Evolutionary conservation across 2,888 invertebrate genomes (phyloP).

Genomic region (Choreutis nemorana): DNA sequence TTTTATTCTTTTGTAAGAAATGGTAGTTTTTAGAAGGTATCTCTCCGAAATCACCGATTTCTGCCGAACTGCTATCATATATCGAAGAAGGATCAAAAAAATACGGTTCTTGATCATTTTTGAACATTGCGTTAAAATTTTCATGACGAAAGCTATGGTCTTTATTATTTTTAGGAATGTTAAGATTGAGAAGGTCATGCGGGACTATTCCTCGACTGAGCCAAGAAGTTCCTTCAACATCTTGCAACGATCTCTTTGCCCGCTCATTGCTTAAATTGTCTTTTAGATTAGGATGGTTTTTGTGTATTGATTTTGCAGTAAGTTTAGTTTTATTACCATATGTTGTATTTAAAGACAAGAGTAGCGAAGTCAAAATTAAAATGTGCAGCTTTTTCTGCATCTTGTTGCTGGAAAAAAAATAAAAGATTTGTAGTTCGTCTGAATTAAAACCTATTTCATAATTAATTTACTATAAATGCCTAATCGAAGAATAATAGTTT

Average conservation of each 20-base stretch:
- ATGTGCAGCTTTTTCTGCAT: conserved; percentile 32
- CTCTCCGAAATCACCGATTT: conserved; percentile 21
- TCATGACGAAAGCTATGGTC: conserved; percentile 15
- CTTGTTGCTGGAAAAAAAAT: conserved; percentile 29
- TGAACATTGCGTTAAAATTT: conserved; percentile 17
- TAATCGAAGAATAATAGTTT: no score
- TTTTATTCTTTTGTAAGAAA: conserved; percentile 10
- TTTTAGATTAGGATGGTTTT: conserved; percentile 20
- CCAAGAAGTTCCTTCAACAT: conserved; percentile 30
- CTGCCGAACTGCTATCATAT: conserved; percentile 28
- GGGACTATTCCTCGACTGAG: conserved; percentile 27
- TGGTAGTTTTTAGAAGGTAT: conserved; percentile 3
- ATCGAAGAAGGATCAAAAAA: conserved; percentile 51
- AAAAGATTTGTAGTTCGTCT: not conserved
- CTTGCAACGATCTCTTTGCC: conserved; percentile 30
- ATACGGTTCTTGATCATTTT: conserved; percentile 26
- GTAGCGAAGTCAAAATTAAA: conserved; percentile 24
- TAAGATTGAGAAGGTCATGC: no score
- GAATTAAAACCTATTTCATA: no score
- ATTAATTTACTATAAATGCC: no score
- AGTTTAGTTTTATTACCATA: conserved; percentile 30
- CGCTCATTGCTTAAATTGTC: conserved; percentile 24
- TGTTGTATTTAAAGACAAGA: conserved; percentile 29
- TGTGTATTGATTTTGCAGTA: conserved; percentile 19
- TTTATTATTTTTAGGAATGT: conserved; percentile 20